Evolutionary conservation across 2,113 vertebrate species (phyloP), one percentile per base, ranked within the genome.

Genomic region (Erpornis zantholeuca): DNA sequence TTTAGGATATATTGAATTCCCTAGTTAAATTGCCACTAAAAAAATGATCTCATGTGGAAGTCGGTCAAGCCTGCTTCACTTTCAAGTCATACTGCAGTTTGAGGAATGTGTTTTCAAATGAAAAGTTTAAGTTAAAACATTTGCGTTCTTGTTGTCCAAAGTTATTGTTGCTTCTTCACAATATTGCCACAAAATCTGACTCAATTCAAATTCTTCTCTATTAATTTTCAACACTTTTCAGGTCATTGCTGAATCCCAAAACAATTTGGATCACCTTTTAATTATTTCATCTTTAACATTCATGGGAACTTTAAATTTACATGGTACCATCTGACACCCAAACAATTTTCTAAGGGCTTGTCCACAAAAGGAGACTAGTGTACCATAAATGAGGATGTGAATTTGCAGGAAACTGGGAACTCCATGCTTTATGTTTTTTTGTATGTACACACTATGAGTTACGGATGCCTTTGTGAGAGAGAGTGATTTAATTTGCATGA

Each of bases 1-100:
- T 92, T 70, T 81, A 95, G 77, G 42, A 88, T 82, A 78, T 45
- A 88, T 42, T 89, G 76, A 92, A 92, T 96, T 85, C 78, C 47
- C 56, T 35, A 60, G 75, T 81, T 87, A 85, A 96, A 87, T 90
- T 87, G 49, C 28, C 82, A 90, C 85, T 87, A 73, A 76, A 90
- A 78, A 86, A 82, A 57, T 0, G 2, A 53, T 85, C 68, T 56
- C 61, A 40, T 73, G 45, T 87, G 47, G 65, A 92, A 95, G 54
- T 42, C 3, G 0, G 59, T 92, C 64, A 92, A 93, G 53, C 66
- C 73, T 77, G 63, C 33, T 91, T 88, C 50, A 69, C 53, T 94
- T 89, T 89, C 27, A 75, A 94, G 45, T 79, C 28, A 28, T 68
- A 35, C 21, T 64, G n/a, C 23, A 76, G 38, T 77, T 91, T 79